Base-by-base conservation (phyloP, 2,797 vertebrate genomes). In the Cygnus olor region DNA sequence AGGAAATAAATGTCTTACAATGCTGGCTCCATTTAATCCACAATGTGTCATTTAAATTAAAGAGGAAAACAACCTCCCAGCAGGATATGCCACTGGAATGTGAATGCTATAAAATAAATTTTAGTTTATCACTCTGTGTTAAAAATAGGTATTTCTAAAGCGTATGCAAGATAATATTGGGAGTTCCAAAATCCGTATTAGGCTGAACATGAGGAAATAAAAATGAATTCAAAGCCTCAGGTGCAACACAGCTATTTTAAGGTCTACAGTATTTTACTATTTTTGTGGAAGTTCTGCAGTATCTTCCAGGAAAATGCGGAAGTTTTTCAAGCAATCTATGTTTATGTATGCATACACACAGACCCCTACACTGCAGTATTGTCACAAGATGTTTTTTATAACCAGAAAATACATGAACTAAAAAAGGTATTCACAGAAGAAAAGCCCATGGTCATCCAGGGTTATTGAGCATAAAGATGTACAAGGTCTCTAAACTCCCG, bases 41-140 rank as follows among this genome's bases (percentile, higher is more conserved):
- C 64, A 71, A 36, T 14, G 21, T 38, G 71, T 60, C 79, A 61
- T 38, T 84, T 47, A 76, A 53, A 93, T 49, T 88, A 80, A 94
- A 93, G 91, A 89, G 74, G 30, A 90, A 85, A 91, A 88, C 80
- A 88, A 38, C 77, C 66, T 34, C 85, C 61, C 88, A 93, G 91
- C 83, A 76, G 90, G 89, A 87, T 24, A 11, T 12, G 72, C 61
- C 88, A 28, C 65, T 85, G 83, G 63, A 87, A 89, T 24, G 74
- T 3, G 40, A 90, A 64, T 44, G 40, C n/a, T 47, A 32, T 13
- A 71, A 74, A 91, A 80, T 71, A 47, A 66, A 77, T 57, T 53
- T 34, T 32, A 14, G 74, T 83, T 89, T 78, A 70, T 14, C 10
- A 34, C 27, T 88, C 54, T 65, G 2, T 16, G 36, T 71, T 91